phyloP scores from a whole-genome alignment of 2,797 vertebrate species.

The Characodon lateralis region DNA sequence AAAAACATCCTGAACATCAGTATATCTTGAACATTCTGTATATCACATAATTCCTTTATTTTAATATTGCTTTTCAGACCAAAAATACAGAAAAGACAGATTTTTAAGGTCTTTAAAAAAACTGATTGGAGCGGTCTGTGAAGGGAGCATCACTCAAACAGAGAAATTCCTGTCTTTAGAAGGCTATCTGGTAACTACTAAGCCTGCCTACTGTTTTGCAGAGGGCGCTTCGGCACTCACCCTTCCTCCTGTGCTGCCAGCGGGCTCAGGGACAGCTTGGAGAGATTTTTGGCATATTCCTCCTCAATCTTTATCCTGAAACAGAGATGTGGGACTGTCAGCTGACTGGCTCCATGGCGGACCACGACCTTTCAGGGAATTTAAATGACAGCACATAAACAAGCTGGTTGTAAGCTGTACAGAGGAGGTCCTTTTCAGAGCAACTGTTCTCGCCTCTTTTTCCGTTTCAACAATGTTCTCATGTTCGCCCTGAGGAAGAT shows the following conservation, averaged over 20 bases:
- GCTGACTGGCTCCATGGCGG: conserved; percentile 19
- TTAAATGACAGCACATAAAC: neutral
- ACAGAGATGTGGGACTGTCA: conserved; percentile 26
- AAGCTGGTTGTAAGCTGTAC: neutral
- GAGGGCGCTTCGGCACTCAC: conserved; percentile 72
- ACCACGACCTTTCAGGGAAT: conserved; percentile 5
- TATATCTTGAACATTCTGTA: too few species aligned
- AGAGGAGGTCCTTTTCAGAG: neutral
- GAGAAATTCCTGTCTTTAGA: conserved; percentile 18
- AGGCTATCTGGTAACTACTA: conserved; percentile 12
- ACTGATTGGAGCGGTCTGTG: neutral
- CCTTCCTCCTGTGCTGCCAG: conserved; percentile 96
- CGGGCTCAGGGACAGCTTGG: conserved; percentile 95
- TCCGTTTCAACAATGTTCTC: conserved; percentile 5
- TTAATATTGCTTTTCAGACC: too few species aligned
- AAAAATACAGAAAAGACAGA: too few species aligned
- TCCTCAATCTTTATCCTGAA: conserved; percentile 98
- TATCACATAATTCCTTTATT: too few species aligned
- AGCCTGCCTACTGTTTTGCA: neutral
- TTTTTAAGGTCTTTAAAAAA: too few species aligned
- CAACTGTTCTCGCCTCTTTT: neutral
- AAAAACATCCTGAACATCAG: too few species aligned
- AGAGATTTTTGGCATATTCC: conserved; percentile 97
- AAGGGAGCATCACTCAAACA: conserved; percentile 6
- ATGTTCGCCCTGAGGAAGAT: neutral